phyloP scores from a whole-genome alignment of 2,888 invertebrate genomes.

The Perdita meconis region DNA sequence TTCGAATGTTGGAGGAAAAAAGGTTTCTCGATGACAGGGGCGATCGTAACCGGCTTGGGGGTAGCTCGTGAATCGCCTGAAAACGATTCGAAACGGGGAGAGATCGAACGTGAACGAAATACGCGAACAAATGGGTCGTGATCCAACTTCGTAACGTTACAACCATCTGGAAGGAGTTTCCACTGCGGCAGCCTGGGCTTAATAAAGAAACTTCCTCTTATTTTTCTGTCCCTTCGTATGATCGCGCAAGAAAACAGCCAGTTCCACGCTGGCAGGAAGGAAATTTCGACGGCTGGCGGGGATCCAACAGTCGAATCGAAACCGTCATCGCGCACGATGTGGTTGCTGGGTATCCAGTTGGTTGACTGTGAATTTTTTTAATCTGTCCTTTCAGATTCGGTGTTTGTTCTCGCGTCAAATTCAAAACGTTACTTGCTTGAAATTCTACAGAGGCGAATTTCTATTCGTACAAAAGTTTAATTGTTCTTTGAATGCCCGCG shows the following conservation, averaged over 20 bases:
- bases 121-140: slow-evolving; percentile 53
- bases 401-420: too few relatives aligned
- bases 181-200: slow-evolving; percentile 38
- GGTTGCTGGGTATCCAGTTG: slow-evolving; percentile 38
- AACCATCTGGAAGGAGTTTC: slow-evolving; percentile 55
- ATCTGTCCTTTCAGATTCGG: too few relatives aligned
- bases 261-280: slow-evolving; percentile 37
- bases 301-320: slow-evolving; percentile 68
- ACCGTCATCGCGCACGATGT: slow-evolving; percentile 61
- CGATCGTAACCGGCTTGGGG: neutral
- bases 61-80: slow-evolving; percentile 39
- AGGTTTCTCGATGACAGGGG: neutral
- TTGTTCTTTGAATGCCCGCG: too few relatives aligned
- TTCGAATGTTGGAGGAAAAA: slow-evolving; percentile 3
- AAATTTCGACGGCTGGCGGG: slow-evolving; percentile 64
- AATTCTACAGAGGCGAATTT: too few relatives aligned
- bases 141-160: slow-evolving; percentile 49
- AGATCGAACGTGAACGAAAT: slow-evolving; percentile 62
- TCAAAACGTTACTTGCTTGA: too few relatives aligned
- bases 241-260: slow-evolving; percentile 20
- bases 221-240: slow-evolving; percentile 28
- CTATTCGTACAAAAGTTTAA: too few relatives aligned
- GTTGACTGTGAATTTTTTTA: slow-evolving; percentile 46
- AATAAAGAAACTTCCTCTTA: slow-evolving; percentile 45
- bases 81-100: slow-evolving; percentile 31